Conservation (phyloP, 2,888 invertebrate genomes). For the Euzophera pinguis region DNA sequence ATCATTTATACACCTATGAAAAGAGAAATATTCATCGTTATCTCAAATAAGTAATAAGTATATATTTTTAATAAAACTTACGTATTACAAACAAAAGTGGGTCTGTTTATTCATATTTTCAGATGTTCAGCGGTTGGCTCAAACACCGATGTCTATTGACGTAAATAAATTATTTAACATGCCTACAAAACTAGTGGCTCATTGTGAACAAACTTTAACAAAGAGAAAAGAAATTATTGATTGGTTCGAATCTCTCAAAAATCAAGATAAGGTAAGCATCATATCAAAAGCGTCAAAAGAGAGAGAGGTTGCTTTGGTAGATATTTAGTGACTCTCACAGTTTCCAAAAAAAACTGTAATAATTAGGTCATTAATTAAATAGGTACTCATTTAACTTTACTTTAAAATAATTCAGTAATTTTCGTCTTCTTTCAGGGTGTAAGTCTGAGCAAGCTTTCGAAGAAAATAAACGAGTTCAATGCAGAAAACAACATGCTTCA, state of each 20-base stretch:
- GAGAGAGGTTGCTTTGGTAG: too few species aligned
- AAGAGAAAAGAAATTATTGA: slow-evolving; percentile 61
- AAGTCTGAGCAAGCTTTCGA: slow-evolving; percentile 39
- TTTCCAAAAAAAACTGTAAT: too few species aligned
- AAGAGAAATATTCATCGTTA: too few species aligned
- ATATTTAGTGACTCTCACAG: too few species aligned
- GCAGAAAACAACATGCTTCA: slow-evolving; percentile 59
- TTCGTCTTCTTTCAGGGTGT: slow-evolving; percentile 37
- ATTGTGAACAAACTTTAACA: slow-evolving; percentile 53
- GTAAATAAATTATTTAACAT: slow-evolving; percentile 50
- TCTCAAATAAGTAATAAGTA: too few species aligned
- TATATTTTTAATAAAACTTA: too few species aligned
- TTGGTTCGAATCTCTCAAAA: slow-evolving; percentile 53
- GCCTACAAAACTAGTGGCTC: slow-evolving; percentile 50
- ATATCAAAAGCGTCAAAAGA: too few species aligned
- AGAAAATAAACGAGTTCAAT: slow-evolving; percentile 58
- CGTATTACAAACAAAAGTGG: too few species aligned
- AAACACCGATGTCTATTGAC: slow-evolving; percentile 34
- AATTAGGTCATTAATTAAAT: too few species aligned
- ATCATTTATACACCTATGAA: too few species aligned
- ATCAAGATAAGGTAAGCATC: slow-evolving; percentile 42
- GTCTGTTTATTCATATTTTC: not conserved
- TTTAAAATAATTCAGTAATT: too few species aligned
- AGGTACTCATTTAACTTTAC: too few species aligned
- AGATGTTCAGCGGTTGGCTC: slow-evolving; percentile 16